phyloP scores from a whole-genome alignment of 2,113 vertebrate genomes.

The Apus apus region DNA sequence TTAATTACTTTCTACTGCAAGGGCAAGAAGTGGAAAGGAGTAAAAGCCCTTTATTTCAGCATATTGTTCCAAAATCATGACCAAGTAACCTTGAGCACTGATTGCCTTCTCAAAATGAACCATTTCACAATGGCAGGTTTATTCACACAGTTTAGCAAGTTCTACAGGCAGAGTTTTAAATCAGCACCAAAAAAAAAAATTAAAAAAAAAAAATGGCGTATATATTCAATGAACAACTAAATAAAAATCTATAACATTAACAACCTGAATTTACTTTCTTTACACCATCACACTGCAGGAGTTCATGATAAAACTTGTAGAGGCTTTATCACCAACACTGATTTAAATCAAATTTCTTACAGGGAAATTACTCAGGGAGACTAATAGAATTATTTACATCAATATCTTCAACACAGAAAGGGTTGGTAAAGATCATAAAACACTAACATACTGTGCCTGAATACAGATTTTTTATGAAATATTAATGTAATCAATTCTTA shows the following conservation, averaged over 20 bases:
- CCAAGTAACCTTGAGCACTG: neutral
- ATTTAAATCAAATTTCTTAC: neutral
- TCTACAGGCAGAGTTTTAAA: neutral
- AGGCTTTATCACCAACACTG: neutral
- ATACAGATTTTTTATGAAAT: neutral
- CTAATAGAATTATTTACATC: neutral
- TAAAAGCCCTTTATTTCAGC: neutral
- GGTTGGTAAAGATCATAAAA: neutral
- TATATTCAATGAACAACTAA: neutral
- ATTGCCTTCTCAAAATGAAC: neutral
- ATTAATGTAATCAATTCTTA: neutral
- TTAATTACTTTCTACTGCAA: neutral
- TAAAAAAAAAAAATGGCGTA: neutral
- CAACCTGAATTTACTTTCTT: neutral
- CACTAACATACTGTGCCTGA: neutral
- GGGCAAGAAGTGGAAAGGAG: neutral
- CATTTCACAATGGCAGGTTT: neutral
- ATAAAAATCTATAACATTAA: neutral
- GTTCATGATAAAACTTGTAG: neutral
- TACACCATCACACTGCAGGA: neutral
- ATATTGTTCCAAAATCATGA: neutral
- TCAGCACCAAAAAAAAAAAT: no score
- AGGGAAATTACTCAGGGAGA: neutral
- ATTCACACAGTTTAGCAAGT: neutral
- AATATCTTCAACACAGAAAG: neutral